Conservation (phyloP, 2,888 invertebrate genomes). For the Ennomos erosarius region DNA sequence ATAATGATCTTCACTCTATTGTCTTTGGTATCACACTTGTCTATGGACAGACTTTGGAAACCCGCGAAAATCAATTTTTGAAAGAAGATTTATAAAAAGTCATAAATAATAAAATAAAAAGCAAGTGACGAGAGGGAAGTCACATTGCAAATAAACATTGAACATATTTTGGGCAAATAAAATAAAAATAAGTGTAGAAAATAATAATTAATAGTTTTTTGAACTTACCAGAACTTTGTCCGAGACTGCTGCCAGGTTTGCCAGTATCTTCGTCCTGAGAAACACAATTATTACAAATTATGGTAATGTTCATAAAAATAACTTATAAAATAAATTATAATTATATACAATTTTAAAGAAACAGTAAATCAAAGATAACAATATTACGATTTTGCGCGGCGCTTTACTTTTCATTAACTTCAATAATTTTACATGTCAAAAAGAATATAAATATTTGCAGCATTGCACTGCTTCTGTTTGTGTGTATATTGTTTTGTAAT, state of each 20-base stretch:
- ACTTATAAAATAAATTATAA: no score
- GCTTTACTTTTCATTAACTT: no score
- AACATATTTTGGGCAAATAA: slow-evolving; percentile 43
- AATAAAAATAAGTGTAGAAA: slow-evolving; percentile 38
- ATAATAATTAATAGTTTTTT: background rate
- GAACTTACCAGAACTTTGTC: slow-evolving; percentile 77
- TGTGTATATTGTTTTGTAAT: no score
- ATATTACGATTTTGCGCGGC: no score
- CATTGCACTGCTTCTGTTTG: no score
- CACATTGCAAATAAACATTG: slow-evolving; percentile 83
- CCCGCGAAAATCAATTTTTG: slow-evolving; percentile 26
- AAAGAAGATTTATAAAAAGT: slow-evolving; percentile 39
- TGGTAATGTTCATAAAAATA: background rate
- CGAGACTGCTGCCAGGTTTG: slow-evolving; percentile 75
- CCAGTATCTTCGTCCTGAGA: slow-evolving; percentile 79
- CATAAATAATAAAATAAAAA: slow-evolving; percentile 45
- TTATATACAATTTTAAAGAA: no score
- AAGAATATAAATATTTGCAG: no score
- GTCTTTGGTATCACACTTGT: slow-evolving; percentile 44
- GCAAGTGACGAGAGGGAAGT: slow-evolving; percentile 77
- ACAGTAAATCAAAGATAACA: no score
- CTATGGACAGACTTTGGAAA: slow-evolving; percentile 28
- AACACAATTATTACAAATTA: slow-evolving; percentile 10
- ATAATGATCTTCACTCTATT: slow-evolving; percentile 70
- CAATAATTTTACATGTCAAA: no score